Base-by-base conservation (phyloP, 2,113 vertebrate species). In the Spilogale gracilis region DNA sequence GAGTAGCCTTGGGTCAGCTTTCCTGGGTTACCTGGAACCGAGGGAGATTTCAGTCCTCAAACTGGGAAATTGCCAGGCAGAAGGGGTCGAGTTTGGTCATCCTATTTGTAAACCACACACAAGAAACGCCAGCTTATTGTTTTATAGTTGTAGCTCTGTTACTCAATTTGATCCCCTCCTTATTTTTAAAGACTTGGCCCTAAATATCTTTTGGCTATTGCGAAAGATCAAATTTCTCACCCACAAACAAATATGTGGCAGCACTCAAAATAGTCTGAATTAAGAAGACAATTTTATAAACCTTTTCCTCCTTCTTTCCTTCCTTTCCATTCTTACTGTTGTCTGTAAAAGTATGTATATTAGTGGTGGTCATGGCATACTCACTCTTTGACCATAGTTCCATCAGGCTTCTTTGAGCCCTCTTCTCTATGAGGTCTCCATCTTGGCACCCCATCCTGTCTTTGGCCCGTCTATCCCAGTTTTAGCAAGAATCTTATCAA, bases 271-370 rank as follows among this genome's bases (percentile, higher is more conserved):
- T 17, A 92, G 78, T 58, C 65, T 81, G 63, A 76, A 21, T 89
- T 78, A 4, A 6, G 48, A 94, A 94, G 58, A 45, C 69, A 93
- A 45, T 83, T 96, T 88, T 50, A 67, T n/a, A 81, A 76, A n/a
- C 32, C 23, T 90, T 88, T 76, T 14, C 21, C 45, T 54, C 43
- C 30, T 69, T 45, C 38, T 17, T 84, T 16, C 20, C 16, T n/a
- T 80, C 17, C n/a, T 74, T 90, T 52, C 56, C 30, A 45, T 81
- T 89, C 21, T 61, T 52, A 21, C 20, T 23, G 92, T 92, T 74
- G 6, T 92, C 14, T 69, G 16, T 65, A 43, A 78, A 93, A 91
- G 43, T 73, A 52, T 18, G 1, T 38, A 79, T 38, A 52, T 27
- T 38, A 84, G 20, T 50, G 27, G 18, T 45, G 20, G 43, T 8